Evolutionary conservation across 2,113 vertebrate genomes (phyloP).

Genomic region (Lathamus discolor): DNA sequence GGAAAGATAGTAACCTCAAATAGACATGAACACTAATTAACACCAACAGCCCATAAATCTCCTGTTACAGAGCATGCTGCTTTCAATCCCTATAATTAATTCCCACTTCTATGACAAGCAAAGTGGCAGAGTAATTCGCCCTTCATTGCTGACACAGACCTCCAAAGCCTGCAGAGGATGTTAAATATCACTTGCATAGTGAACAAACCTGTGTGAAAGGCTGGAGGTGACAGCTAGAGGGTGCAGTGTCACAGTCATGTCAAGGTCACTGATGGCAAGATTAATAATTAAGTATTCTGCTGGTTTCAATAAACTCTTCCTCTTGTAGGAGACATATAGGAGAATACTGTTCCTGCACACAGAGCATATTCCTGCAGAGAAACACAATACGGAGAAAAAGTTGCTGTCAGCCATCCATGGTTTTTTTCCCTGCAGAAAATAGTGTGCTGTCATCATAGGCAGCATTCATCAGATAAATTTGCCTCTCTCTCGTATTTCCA

Average conservation of each 20-base stretch:
- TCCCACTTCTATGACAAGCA: not conserved
- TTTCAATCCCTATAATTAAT: not conserved
- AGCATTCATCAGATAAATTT: not conserved
- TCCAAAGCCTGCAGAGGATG: not conserved
- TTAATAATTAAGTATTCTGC: constrained; percentile 83
- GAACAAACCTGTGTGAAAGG: constrained; percentile 79
- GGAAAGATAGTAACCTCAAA: not conserved
- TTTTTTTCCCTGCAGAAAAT: not conserved
- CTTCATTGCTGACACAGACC: not conserved
- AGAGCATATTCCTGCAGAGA: constrained; percentile 75
- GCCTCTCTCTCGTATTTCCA: not conserved
- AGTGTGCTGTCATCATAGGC: not conserved
- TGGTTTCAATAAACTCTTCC: constrained; percentile 79
- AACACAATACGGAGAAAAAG: not conserved
- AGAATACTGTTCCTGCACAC: constrained; percentile 78
- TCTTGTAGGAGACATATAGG: constrained; percentile 79
- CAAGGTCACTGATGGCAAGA: constrained; percentile 80
- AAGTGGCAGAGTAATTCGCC: not conserved
- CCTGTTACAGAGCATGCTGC: not conserved
- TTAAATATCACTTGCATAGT: not conserved
- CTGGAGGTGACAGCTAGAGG: constrained; percentile 82
- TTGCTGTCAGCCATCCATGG: not conserved
- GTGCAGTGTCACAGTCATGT: constrained; percentile 81
- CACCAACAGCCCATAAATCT: not conserved
- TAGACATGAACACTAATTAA: not conserved